phyloP scores from a whole-genome alignment of 2,113 vertebrate species.

The Typhlomys cinereus region DNA sequence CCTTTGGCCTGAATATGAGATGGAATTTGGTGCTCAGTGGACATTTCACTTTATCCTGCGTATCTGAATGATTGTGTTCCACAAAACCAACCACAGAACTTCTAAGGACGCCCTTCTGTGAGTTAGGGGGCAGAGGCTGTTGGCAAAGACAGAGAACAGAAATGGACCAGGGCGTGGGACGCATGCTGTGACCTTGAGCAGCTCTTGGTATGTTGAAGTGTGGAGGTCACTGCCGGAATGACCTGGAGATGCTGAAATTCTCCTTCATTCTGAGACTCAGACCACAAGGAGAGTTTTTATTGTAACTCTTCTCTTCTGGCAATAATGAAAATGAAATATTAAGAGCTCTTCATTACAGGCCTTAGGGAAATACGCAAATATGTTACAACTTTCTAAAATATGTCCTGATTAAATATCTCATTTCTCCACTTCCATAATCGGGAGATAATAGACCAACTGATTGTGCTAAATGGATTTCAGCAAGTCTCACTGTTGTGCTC shows the following conservation, averaged over 20 bases:
- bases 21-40: background rate
- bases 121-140: background rate
- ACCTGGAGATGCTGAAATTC: slow-evolving; percentile 46
- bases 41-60: background rate
- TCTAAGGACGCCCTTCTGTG: slow-evolving; percentile 22
- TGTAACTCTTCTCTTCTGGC: slow-evolving; percentile 66
- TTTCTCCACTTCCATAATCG: slow-evolving; percentile 76
- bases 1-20: background rate
- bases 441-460: slow-evolving; percentile 74
- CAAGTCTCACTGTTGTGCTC: slow-evolving; percentile 57
- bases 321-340: slow-evolving; percentile 81
- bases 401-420: slow-evolving; percentile 80
- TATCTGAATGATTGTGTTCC: slow-evolving; percentile 13
- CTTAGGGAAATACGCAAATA: slow-evolving; percentile 81
- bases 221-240: slow-evolving; percentile 4
- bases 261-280: slow-evolving; percentile 54
- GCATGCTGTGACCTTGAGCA: background rate
- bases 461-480: slow-evolving; percentile 75
- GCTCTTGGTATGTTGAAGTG: background rate
- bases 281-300: slow-evolving; percentile 71
- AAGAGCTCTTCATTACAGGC: slow-evolving; percentile 78
- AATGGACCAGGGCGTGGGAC: background rate
- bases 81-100: background rate
- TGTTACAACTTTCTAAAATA: slow-evolving; percentile 80
- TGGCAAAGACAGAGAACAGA: background rate